A percentile compares a stretch with the other conserved stretches of the same genome.
These are phyloP conservation scores for Bufo gargarizans DNA, from an alignment of 2,113 vertebrate genomes.

Conservation along the genomic window DNA sequence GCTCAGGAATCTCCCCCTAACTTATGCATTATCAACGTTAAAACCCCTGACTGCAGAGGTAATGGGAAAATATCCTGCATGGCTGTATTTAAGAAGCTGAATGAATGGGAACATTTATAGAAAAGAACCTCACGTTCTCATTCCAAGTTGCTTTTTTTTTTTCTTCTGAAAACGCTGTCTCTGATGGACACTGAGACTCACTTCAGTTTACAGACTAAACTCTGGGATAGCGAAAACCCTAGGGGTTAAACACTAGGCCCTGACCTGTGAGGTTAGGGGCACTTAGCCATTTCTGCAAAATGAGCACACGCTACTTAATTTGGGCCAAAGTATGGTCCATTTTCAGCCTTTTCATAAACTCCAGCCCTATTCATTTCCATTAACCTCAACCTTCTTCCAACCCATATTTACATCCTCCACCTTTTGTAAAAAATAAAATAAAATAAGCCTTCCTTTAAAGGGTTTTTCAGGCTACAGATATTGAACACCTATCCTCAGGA, in stretches of 20 bases:
- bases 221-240: background rate
- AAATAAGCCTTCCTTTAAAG: too few species aligned
- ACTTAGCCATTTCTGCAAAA: background rate
- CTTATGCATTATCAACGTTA: background rate
- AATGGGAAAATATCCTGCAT: background rate
- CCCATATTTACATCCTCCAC: background rate
- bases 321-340: background rate
- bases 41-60: background rate
- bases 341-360: background rate
- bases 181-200: background rate
- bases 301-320: background rate
- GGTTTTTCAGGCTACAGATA: too few species aligned
- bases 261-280: background rate
- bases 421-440: background rate
- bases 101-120: background rate
- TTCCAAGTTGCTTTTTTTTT: background rate
- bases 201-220: background rate
- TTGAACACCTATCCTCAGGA: too few species aligned
- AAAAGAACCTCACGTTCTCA: background rate
- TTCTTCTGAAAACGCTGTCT: background rate
- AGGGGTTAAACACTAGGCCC: background rate
- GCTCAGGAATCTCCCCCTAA: conserved; percentile 42
- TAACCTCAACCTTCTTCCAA: background rate
- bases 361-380: background rate
- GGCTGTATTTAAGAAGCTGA: background rate